Percentiles rank a stretch among this genome's conserved stretches.
Conservation (phyloP, 2,888 invertebrate species). For the Dysmachus trigonus region DNA sequence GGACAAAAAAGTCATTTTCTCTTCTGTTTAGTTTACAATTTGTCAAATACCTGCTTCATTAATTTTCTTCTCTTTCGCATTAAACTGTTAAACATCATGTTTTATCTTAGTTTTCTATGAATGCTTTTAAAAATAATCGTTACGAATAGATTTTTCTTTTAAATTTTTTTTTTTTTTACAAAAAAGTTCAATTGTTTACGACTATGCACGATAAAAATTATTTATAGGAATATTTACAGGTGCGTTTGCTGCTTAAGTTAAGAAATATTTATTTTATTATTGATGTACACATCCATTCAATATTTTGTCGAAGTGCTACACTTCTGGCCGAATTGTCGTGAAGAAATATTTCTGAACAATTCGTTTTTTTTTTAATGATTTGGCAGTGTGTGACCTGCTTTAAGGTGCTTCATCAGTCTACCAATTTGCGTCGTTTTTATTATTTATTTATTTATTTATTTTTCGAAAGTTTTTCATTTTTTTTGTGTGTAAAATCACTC, state of each 20-base stretch:
- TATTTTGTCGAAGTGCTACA: not conserved
- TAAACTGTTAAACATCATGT: not conserved
- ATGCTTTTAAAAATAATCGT: slow-evolving; percentile 5
- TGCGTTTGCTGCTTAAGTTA: not conserved
- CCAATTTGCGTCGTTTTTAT: not conserved
- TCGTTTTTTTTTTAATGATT: not conserved
- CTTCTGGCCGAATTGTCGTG: not conserved
- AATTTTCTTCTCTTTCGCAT: not conserved
- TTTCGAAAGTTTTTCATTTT: not conserved
- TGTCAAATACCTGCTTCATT: not conserved
- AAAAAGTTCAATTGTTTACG: slow-evolving; percentile 23
- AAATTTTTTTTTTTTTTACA: slow-evolving; percentile 35
- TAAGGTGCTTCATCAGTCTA: slow-evolving; percentile 18
- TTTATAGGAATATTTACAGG: slow-evolving; percentile 22
- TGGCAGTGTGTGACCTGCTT: slow-evolving; percentile 36
- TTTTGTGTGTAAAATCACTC: not conserved
- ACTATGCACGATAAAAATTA: slow-evolving; percentile 19
- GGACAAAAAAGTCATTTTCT: slow-evolving; percentile 8
- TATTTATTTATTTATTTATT: not conserved
- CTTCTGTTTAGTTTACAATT: not conserved
- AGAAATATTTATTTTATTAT: not conserved
- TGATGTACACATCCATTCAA: not conserved
- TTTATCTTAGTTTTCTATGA: not conserved
- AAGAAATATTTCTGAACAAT: not conserved
- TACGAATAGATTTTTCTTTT: not conserved